Evolutionary conservation across 2,113 vertebrate species (phyloP).

Genomic region (Acanthochromis polyacanthus): DNA sequence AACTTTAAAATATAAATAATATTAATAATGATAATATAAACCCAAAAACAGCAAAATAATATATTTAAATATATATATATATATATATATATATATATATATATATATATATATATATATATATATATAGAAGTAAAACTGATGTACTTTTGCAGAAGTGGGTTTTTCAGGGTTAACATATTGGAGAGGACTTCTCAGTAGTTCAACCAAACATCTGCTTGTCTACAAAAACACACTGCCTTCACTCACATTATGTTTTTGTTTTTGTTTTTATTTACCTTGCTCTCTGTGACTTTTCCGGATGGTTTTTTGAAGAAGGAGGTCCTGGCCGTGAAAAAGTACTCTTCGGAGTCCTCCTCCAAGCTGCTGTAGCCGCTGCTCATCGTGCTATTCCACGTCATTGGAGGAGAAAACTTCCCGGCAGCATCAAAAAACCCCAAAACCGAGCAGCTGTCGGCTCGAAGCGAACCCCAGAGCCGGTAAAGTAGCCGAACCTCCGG

Average conservation of each 20-base stretch:
- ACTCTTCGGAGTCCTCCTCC: conserved; percentile 97
- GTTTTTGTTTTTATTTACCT: conserved; percentile 68
- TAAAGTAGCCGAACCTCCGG: neutral
- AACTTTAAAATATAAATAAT: too few relatives aligned
- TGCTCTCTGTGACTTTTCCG: conserved; percentile 85
- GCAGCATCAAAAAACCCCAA: conserved; percentile 62
- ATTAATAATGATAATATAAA: too few relatives aligned
- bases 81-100: too few relatives aligned
- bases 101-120: too few relatives aligned
- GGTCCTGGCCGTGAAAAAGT: conserved; percentile 97
- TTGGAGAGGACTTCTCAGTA: neutral
- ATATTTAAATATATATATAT: too few relatives aligned
- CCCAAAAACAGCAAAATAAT: too few relatives aligned
- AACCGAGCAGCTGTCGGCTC: neutral
- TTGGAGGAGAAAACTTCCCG: conserved; percentile 75
- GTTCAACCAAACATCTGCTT: neutral
- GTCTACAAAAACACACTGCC: too few relatives aligned
- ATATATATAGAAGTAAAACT: too few relatives aligned
- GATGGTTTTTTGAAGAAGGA: conserved; percentile 93
- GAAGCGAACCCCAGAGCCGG: conserved; percentile 7
- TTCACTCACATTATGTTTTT: too few relatives aligned
- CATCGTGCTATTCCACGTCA: conserved; percentile 95
- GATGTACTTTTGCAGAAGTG: too few relatives aligned
- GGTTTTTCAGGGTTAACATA: too few relatives aligned
- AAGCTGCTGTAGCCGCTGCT: conserved; percentile 98